Conservation (phyloP, 2,797 vertebrate genomes). For the Poeciliopsis paucimaculata region DNA sequence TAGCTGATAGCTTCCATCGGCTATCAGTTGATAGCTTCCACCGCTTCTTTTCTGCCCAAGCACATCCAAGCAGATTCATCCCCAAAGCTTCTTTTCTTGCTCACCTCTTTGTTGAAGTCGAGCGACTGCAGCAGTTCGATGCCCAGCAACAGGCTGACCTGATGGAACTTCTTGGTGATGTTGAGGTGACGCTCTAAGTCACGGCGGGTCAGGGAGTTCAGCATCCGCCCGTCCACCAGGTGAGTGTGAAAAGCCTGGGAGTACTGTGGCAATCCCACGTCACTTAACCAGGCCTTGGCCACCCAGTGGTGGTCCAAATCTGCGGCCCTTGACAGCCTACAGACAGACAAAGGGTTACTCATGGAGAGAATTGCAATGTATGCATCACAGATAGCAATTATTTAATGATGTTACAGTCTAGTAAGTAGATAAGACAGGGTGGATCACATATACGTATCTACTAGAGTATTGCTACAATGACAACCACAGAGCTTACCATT, state of each 20-base stretch:
- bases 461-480: background rate
- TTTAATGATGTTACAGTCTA: background rate
- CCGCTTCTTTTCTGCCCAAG: background rate
- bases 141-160: slow-evolving; percentile 88
- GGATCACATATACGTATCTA: background rate
- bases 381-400: background rate
- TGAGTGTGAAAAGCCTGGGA: slow-evolving; percentile 90
- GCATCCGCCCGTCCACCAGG: slow-evolving; percentile 87
- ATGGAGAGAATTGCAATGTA: background rate
- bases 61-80: background rate
- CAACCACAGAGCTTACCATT: background rate
- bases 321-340: slow-evolving; percentile 87
- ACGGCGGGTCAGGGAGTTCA: slow-evolving; percentile 84
- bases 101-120: slow-evolving; percentile 87
- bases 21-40: background rate
- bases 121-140: slow-evolving; percentile 87
- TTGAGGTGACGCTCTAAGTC: slow-evolving; percentile 88
- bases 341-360: slow-evolving; percentile 8
- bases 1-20: background rate
- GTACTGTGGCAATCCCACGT: slow-evolving; percentile 88
- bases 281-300: slow-evolving; percentile 89
- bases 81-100: background rate
- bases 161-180: slow-evolving; percentile 88
- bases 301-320: slow-evolving; percentile 95
- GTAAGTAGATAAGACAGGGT: background rate